A percentile compares a stretch with the other conserved stretches of the same genome.
Conservation (phyloP, 2,888 invertebrate genomes). For the Parnassius orleans region DNA sequence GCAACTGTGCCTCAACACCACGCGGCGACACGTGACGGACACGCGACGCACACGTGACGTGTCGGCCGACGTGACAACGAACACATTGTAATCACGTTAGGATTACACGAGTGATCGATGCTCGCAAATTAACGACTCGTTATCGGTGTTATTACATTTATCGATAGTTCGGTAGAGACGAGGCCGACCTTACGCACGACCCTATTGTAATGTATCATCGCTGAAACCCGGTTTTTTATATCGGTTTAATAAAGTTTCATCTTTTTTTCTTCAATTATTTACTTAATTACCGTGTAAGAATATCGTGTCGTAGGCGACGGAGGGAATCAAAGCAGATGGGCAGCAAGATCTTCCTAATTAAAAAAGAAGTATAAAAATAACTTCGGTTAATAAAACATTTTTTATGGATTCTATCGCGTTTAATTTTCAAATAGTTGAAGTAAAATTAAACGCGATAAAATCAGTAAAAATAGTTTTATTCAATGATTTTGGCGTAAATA, state of each 20-base stretch:
- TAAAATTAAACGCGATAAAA: no score
- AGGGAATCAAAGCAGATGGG: no score
- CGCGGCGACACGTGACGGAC: constrained; percentile 30
- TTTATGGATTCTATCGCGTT: no score
- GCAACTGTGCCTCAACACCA: constrained; percentile 1
- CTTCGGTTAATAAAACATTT: no score
- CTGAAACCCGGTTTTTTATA: neutral
- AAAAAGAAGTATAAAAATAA: no score
- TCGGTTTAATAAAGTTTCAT: constrained; percentile 3
- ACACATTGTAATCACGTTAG: constrained; percentile 43
- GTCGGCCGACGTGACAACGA: constrained; percentile 33
- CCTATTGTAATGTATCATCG: constrained; percentile 5
- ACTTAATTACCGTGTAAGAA: constrained; percentile 2
- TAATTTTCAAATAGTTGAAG: no score
- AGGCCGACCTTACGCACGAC: constrained; percentile 21
- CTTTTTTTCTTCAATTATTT: neutral
- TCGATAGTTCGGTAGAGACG: constrained; percentile 21
- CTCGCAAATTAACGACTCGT: constrained; percentile 41
- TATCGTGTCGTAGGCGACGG: no score
- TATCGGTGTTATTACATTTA: constrained; percentile 36
- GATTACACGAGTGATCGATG: constrained; percentile 47
- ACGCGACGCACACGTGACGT: constrained; percentile 29
- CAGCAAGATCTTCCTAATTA: no score
- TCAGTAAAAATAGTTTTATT: no score
- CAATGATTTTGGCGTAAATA: no score